Evolutionary conservation across 1,140 invertebrate species (phyloP).

Genomic region (Laodelphax striatellus): DNA sequence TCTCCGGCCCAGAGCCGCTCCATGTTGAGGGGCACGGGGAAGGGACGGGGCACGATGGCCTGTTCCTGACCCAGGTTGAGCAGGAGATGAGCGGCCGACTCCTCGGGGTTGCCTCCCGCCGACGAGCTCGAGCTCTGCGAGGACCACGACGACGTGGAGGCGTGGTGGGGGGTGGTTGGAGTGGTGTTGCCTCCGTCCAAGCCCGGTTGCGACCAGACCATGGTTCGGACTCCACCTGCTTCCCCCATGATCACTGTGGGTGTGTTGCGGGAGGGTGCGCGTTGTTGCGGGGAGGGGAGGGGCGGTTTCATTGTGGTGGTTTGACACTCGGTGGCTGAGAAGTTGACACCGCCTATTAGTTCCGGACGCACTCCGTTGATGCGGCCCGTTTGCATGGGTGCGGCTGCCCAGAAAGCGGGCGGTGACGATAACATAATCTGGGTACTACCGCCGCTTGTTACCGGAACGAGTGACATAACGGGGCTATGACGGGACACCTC

Average conservation of each 20-base stretch:
- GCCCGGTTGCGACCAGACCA: conserved; percentile 73
- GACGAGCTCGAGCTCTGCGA: conserved; percentile 18
- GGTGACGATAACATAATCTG: neutral
- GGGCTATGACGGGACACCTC: neutral
- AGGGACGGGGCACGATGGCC: conserved; percentile 31
- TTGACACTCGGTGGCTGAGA: conserved; percentile 23
- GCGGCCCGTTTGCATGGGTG: conserved; percentile 36
- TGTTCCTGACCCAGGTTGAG: conserved; percentile 51
- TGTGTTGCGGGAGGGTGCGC: conserved; percentile 34
- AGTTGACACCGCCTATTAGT: conserved; percentile 49
- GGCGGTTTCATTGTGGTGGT: conserved; percentile 40
- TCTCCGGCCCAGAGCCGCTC: conserved; percentile 81
- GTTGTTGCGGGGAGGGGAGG: conserved; percentile 41
- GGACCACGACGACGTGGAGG: conserved; percentile 15
- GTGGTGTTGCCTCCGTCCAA: conserved; percentile 34
- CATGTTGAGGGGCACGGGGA: conserved; percentile 67
- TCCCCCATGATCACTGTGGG: conserved; percentile 84
- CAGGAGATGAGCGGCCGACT: conserved; percentile 69
- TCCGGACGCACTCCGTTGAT: conserved; percentile 67
- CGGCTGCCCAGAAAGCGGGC: conserved; percentile 10
- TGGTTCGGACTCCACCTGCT: conserved; percentile 77
- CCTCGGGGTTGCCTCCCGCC: conserved; percentile 41
- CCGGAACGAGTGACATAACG: neutral
- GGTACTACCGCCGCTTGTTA: neutral
- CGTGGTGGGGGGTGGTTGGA: conserved; percentile 26